Conservation (phyloP, 2,888 invertebrate genomes). For the Tachina grossa region DNA sequence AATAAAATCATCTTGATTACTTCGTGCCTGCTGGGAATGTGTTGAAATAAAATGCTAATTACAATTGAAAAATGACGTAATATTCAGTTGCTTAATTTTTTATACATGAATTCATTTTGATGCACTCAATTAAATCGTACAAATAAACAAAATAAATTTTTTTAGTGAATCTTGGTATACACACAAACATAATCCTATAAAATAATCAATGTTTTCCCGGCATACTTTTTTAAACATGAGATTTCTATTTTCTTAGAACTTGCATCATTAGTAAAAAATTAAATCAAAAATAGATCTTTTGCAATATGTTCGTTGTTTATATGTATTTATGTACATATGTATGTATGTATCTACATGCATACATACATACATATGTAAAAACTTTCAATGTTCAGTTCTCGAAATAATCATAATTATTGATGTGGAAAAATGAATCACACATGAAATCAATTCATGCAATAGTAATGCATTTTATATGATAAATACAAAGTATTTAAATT, state of each 20-base stretch:
- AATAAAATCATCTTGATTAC: no score
- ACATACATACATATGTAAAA: not conserved
- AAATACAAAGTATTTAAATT: not conserved
- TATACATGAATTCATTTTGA: conserved; percentile 17
- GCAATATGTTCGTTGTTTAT: not conserved
- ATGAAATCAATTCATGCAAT: not conserved
- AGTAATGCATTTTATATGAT: not conserved
- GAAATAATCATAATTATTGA: conserved; percentile 7
- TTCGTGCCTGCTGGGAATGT: not conserved
- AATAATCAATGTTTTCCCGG: not conserved
- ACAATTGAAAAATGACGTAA: conserved; percentile 23
- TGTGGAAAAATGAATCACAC: conserved; percentile 9
- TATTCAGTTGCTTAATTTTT: conserved; percentile 6
- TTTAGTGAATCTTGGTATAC: not conserved
- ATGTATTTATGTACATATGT: no score
- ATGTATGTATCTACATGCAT: no score
- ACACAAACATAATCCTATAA: conserved; percentile 8
- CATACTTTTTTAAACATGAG: conserved; percentile 16
- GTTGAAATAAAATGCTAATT: not conserved
- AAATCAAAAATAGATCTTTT: not conserved
- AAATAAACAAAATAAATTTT: conserved; percentile 2
- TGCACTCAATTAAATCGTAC: conserved; percentile 13
- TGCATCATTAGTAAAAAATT: conserved; percentile 11
- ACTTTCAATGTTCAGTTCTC: not conserved
- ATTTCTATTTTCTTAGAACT: conserved; percentile 1